Evolutionary conservation across 2,113 vertebrate species (phyloP), one percentile per base, ranked within the genome.

Genomic region (Centrocercus urophasianus): DNA sequence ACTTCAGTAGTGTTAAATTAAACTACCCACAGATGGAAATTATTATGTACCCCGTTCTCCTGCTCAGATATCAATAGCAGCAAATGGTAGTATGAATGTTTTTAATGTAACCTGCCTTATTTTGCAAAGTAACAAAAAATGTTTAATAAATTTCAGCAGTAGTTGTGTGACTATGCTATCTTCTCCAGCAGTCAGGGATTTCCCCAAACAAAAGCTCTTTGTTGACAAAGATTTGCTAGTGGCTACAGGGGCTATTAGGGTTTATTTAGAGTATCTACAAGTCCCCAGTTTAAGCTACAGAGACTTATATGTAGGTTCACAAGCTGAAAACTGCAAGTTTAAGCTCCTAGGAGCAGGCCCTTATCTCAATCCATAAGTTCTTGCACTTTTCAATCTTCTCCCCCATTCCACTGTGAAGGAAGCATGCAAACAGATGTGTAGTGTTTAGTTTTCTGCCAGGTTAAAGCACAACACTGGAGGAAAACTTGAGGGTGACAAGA

Each of bases 21-120:
- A 74, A 76, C 85, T 90, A 89, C 73, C 59, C 27, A 81, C 65
- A 96, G 76, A 94, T 86, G 76, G 88, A 61, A 93, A 94, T 93
- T 82, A 96, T 90, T 75, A 96, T 65, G 52, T 85, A 90, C 4
- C 22, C 48, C 3, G 2, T 18, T 93, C 43, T 71, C 77, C 63
- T 24, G 74, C 80, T 69, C 80, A 93, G 90, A 43, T 67, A 80
- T 20, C 73, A 66, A 76, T 12, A 15, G 47, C 40, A 88, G 80
- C 71, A 96, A 95, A 93, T 27, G 57, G 15, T 20, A 24, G 30
- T 71, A 65, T 86, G 75, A 95, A 94, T 79, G 73, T 61, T 94
- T 47, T 64, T 59, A 76, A 69, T 93, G 63, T 94, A 82, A 65
- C 80, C 28, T 63, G 79, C n/a, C 52, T 86, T 36, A 64, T 70